Conservation (phyloP, 2,113 vertebrate species). For the Gasterosteus nipponicus region DNA sequence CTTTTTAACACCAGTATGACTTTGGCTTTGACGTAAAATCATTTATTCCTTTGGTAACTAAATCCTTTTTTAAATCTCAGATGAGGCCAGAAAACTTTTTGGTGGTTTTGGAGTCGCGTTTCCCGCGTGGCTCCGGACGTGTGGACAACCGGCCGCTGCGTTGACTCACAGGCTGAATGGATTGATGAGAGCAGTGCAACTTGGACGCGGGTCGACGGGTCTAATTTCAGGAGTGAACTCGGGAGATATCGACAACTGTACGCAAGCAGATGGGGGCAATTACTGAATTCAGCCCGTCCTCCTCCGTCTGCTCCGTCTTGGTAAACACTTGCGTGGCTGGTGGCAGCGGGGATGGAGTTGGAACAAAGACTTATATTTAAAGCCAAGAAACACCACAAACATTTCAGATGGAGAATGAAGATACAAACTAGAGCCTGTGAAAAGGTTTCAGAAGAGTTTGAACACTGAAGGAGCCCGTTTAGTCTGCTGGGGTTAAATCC, state of each 20-base stretch:
- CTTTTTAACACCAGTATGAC: not conserved
- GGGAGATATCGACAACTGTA: slow-evolving; percentile 71
- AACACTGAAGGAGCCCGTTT: slow-evolving; percentile 21
- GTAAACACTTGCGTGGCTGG: slow-evolving; percentile 67
- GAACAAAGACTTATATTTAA: slow-evolving; percentile 11
- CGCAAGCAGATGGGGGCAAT: slow-evolving; percentile 76
- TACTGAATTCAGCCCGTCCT: slow-evolving; percentile 66
- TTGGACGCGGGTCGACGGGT: slow-evolving; percentile 48
- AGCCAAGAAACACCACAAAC: slow-evolving; percentile 39
- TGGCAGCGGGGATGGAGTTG: slow-evolving; percentile 14
- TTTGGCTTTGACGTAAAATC: no score
- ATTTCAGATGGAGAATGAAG: slow-evolving; percentile 49
- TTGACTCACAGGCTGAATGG: slow-evolving; percentile 28
- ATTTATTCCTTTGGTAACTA: no score
- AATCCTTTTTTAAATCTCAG: not conserved
- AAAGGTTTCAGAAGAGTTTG: slow-evolving; percentile 23
- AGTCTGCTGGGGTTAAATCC: slow-evolving; percentile 19
- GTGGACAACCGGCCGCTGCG: slow-evolving; percentile 23
- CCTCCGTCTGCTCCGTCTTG: slow-evolving; percentile 64
- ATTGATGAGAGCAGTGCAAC: slow-evolving; percentile 49
- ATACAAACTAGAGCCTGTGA: slow-evolving; percentile 29
- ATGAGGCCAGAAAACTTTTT: slow-evolving; percentile 16
- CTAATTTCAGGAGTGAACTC: slow-evolving; percentile 67
- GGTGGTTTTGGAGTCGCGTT: not conserved
- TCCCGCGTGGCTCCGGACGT: slow-evolving; percentile 1